These are phyloP conservation scores for Sebastes jordani DNA, from an alignment of 2,797 vertebrate species.

Conservation along the genomic window DNA sequence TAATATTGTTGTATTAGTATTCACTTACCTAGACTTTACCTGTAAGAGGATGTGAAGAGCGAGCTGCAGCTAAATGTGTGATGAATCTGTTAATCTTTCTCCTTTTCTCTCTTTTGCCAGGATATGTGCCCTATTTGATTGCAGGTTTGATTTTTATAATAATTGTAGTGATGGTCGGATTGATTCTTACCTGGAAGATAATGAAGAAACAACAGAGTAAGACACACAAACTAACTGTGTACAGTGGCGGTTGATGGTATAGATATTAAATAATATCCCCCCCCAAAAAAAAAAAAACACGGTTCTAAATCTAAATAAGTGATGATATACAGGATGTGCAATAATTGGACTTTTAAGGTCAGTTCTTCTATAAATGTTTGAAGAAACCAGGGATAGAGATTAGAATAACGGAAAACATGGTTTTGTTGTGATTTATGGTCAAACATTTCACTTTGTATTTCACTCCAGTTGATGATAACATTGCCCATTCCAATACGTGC, in stretches of 20 bases:
- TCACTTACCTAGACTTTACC: background rate
- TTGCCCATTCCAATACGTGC: background rate
- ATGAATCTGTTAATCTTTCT: background rate
- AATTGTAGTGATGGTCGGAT: background rate
- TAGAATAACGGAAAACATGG: background rate
- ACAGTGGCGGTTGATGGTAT: background rate
- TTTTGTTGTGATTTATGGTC: background rate
- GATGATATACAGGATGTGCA: too few species aligned
- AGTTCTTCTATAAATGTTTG: background rate
- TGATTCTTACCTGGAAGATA: background rate
- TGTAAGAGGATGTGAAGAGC: background rate
- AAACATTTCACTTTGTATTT: background rate
- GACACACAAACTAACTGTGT: background rate
- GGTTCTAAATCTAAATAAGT: too few species aligned
- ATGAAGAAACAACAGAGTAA: background rate
- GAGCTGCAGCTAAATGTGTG: background rate
- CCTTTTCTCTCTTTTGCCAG: background rate
- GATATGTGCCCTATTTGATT: background rate
- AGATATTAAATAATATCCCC: background rate
- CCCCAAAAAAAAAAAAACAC: too few species aligned
- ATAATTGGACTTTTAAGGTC: background rate
- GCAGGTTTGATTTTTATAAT: background rate
- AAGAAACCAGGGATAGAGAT: background rate
- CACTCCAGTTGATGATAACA: background rate
- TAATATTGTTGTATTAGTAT: background rate